phyloP scores from a whole-genome alignment of 2,113 vertebrate species.

The Ornithorhynchus anatinus region DNA sequence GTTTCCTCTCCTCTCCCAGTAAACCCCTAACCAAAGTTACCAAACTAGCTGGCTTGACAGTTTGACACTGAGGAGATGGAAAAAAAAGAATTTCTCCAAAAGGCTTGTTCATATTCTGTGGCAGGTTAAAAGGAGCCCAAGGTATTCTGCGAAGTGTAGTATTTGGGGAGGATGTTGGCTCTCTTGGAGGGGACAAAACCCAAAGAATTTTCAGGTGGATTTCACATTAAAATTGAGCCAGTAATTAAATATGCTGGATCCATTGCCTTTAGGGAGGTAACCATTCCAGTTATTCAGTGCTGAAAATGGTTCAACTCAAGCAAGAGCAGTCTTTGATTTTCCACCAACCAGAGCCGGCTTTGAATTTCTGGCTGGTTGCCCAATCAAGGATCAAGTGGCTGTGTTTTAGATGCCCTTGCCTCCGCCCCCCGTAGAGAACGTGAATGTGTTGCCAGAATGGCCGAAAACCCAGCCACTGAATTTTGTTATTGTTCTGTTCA shows the following conservation, averaged over 20 bases:
- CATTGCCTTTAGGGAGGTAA: not conserved
- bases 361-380: not conserved
- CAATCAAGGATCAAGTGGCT: not conserved
- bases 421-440: not conserved
- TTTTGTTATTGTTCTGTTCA: constrained; percentile 8
- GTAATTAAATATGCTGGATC: not conserved
- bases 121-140: no score
- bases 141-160: no score
- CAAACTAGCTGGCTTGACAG: no score
- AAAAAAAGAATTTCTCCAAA: no score
- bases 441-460: not conserved
- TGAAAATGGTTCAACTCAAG: not conserved
- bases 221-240: not conserved
- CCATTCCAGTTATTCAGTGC: not conserved
- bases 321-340: not conserved
- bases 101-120: no score
- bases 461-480: not conserved
- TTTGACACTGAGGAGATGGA: no score
- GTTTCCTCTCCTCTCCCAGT: no score
- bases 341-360: not conserved
- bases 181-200: not conserved
- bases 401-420: not conserved
- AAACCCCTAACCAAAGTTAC: no score
- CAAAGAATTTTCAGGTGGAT: not conserved
- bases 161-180: not conserved